Evolutionary conservation across 2,888 invertebrate species (phyloP), one percentile per base, ranked within the genome.

Genomic region (Allacma fusca): DNA sequence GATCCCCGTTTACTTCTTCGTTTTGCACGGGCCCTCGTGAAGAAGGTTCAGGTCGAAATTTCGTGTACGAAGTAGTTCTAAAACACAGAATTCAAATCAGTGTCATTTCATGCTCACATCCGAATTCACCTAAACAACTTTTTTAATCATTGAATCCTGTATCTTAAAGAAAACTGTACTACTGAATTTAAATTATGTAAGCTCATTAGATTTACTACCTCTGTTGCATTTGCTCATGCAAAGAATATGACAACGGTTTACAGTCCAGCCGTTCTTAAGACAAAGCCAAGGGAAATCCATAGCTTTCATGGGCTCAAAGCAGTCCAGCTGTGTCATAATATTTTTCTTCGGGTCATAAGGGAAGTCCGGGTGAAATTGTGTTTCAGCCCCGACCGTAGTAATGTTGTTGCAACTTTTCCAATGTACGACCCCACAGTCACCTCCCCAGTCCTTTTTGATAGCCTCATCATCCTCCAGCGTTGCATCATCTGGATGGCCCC

Each of bases 221-320:
- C 64, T 50, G 50, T 82, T 82, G 59, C 82, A 82, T 34, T 64
- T 77, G 65, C 80, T 73, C 82, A 82, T 82, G 26, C 82, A 81
- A 13, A 81, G 50, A 0, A 81, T 64, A 43, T 82, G 82, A 57
- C 82, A 82, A 19, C 81, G 78, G 28, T 80, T 82, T 4, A 81
- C 82, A 13, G 81, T 81, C 81, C 81, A 83, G 5, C 81, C 81
- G 74, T 81, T 83, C 21, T 64, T 72, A 23, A 83, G 73, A 57
- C 83, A 83, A 13, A 81, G 62, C 76, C 76, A 77, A 26, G 76
- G 76, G 43, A 77, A 77, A 65, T 77, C 59, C 19, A 64, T 65
- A 12, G 71, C 65, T 71, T 77, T 64, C 76, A 71, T 70, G 1
- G 69, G n/a, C 23, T 76, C 70, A 62, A 76, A 71, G 24, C 76